Percentiles rank a stretch among this genome's conserved stretches.
Conservation (phyloP, 2,113 vertebrate species). For the Rhinogobius similis region DNA sequence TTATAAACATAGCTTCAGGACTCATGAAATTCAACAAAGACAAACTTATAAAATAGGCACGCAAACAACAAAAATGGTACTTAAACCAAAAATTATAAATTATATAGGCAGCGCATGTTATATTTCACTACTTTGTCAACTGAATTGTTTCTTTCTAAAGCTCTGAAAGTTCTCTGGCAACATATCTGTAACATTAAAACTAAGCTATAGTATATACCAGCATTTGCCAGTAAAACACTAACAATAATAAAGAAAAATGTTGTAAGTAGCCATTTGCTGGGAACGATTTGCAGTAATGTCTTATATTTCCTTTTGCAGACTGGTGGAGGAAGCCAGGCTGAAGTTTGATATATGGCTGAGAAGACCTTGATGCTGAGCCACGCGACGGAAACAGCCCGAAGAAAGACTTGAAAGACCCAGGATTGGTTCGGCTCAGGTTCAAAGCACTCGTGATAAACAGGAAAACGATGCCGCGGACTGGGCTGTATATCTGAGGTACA, state of each 20-base stretch:
- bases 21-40: not conserved
- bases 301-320: not conserved
- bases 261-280: not conserved
- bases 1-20: not conserved
- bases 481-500: constrained; percentile 1
- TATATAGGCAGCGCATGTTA: too few species aligned
- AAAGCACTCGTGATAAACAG: constrained; percentile 11
- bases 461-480: not conserved
- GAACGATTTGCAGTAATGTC: not conserved
- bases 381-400: constrained; percentile 21
- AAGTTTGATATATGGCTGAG: constrained; percentile 22
- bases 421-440: constrained; percentile 24
- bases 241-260: not conserved
- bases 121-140: too few species aligned
- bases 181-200: too few species aligned
- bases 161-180: too few species aligned
- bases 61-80: not conserved
- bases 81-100: not conserved
- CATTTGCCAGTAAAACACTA: too few species aligned
- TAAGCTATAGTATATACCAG: too few species aligned
- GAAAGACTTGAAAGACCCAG: constrained; percentile 22
- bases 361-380: constrained; percentile 19
- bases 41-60: not conserved
- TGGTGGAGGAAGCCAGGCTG: not conserved
- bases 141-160: too few species aligned